Evolutionary conservation across 2,888 invertebrate species (phyloP).

Genomic region (Allophyes oxyacanthae): DNA sequence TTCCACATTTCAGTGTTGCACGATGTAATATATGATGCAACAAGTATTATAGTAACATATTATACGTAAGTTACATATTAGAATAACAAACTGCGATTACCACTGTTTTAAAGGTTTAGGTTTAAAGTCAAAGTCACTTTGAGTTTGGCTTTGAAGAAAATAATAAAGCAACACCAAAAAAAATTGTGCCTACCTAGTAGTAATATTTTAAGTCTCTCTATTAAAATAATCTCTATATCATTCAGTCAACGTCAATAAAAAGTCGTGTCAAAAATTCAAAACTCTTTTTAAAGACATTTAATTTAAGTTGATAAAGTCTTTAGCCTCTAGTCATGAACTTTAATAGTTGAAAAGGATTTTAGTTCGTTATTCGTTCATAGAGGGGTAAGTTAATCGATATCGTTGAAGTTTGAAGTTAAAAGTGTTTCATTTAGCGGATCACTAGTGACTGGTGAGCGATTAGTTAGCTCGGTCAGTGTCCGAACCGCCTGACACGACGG

Average conservation of each 20-base stretch:
- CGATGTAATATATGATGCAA: conserved; percentile 19
- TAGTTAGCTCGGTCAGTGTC: conserved; percentile 61
- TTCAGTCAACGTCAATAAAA: conserved; percentile 37
- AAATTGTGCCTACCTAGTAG: no score
- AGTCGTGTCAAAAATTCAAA: conserved; percentile 34
- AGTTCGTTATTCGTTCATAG: conserved; percentile 52
- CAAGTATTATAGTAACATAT: no score
- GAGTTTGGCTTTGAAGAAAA: no score
- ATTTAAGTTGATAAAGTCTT: conserved; percentile 52
- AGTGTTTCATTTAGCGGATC: conserved; percentile 63
- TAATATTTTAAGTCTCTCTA: no score
- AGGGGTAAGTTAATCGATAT: conserved; percentile 58
- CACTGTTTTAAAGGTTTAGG: no score
- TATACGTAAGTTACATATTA: no score
- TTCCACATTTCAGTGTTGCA: conserved; percentile 37
- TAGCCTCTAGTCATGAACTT: conserved; percentile 46
- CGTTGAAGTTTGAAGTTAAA: conserved; percentile 67
- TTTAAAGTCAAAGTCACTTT: no score
- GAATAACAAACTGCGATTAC: no score
- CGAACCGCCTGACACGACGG: conserved; percentile 12
- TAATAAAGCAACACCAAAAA: no score
- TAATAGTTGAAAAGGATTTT: conserved; percentile 57
- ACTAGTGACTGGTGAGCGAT: conserved; percentile 59
- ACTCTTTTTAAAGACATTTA: conserved; percentile 46
- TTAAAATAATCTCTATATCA: background rate